These are phyloP conservation scores for Xyliphius kryptos DNA, from an alignment of 2,113 vertebrate genomes.

Conservation along the genomic window DNA sequence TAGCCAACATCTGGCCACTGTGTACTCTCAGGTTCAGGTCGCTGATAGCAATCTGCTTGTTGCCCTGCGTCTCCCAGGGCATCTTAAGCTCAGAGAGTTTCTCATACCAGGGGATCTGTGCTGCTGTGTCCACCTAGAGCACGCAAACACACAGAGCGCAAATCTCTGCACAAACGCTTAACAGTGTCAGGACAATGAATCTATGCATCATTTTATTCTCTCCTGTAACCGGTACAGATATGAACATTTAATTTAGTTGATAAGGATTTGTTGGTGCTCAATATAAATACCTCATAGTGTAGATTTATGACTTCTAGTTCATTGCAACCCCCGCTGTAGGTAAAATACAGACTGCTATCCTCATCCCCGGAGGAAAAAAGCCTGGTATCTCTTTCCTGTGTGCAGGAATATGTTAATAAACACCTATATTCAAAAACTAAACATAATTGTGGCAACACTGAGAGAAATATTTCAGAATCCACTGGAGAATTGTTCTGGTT, in stretches of 20 bases:
- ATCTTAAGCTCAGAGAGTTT: constrained; percentile 78
- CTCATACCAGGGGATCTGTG: constrained; percentile 91
- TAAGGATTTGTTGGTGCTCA: too few relatives aligned
- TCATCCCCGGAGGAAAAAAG: constrained; percentile 78
- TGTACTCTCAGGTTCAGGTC: constrained; percentile 79
- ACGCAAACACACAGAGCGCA: constrained; percentile 7
- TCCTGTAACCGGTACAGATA: too few relatives aligned
- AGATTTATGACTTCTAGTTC: constrained; percentile 81
- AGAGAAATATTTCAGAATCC: too few relatives aligned
- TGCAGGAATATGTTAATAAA: background rate
- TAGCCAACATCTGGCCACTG: constrained; percentile 92
- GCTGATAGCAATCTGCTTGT: constrained; percentile 68
- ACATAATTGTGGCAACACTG: too few relatives aligned
- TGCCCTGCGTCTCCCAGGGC: constrained; percentile 71
- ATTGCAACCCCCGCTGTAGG: constrained; percentile 80
- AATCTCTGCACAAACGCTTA: too few relatives aligned
- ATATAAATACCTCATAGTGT: constrained; percentile 74
- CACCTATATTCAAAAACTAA: constrained; percentile 1
- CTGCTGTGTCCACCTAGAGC: constrained; percentile 73
- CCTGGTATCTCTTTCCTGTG: constrained; percentile 56
- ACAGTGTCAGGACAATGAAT: too few relatives aligned
- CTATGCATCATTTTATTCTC: too few relatives aligned
- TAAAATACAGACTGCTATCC: constrained; percentile 93
- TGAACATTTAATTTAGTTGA: too few relatives aligned
- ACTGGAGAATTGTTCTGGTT: too few relatives aligned